Evolutionary conservation across 2,888 invertebrate species (phyloP).

Genomic region (Itoplectis maculator): DNA sequence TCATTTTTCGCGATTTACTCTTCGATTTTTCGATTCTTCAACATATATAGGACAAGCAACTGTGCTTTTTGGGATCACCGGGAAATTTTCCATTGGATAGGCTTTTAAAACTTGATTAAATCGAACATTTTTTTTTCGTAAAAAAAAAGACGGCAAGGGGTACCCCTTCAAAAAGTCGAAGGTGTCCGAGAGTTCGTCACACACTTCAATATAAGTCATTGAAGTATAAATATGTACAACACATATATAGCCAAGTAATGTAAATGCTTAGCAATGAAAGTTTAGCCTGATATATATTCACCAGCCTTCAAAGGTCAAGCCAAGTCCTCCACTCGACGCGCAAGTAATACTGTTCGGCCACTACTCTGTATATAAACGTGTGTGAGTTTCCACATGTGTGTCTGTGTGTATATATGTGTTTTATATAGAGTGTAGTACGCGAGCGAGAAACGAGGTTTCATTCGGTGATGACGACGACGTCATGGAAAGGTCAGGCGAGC

Average conservation of each 20-base stretch:
- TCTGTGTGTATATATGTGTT: conserved; percentile 6
- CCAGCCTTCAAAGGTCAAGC: conserved; percentile 59
- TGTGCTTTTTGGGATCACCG: too few species aligned
- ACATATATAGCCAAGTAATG: background rate
- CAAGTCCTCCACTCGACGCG: conserved; percentile 17
- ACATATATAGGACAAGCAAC: too few species aligned
- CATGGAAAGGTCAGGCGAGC: conserved; percentile 58
- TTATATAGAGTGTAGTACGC: conserved; percentile 21
- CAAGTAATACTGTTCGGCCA: conserved; percentile 2
- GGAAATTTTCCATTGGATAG: too few species aligned
- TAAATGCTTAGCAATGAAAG: conserved; percentile 44
- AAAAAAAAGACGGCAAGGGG: background rate
- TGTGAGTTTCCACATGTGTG: background rate
- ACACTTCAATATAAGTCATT: background rate
- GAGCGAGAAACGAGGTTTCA: conserved; percentile 39
- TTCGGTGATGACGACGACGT: conserved; percentile 53
- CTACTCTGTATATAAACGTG: background rate
- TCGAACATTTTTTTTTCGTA: background rate
- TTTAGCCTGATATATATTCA: conserved; percentile 33
- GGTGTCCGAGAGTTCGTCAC: background rate
- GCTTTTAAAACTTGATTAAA: background rate
- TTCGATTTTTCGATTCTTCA: too few species aligned
- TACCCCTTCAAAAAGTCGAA: background rate
- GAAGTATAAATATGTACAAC: background rate
- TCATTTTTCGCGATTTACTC: too few species aligned